Evolutionary conservation across 2,888 invertebrate species (phyloP), one percentile per base, ranked within the genome.

Genomic region (Leptarthrus brevirostris): DNA sequence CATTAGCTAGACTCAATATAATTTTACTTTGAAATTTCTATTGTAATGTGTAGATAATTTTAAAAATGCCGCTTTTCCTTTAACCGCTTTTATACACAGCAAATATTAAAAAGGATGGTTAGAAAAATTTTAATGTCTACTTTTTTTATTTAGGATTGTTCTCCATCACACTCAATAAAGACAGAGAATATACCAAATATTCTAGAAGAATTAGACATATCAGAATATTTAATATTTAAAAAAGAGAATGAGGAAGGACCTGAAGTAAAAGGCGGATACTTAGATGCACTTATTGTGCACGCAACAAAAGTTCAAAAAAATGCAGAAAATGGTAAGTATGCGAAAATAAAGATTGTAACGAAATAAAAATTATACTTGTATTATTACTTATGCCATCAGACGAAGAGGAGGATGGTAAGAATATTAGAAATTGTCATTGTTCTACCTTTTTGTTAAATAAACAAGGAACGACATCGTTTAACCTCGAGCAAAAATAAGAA

Each of bases 251-350:
- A 93, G 81, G 96, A 96, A 76, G 95, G 95, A 2, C 95, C 95
- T 0, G 95, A 96, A 79, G 92, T 97, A 47, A 90, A 96, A 74
- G 98, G 98, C 6, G 98, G 98, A 5, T 91, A 94, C 76, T 91
- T 95, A 1, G 97, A 98, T 84, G 97, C 97, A 0, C 90, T 99
- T 71, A 92, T 98, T 77, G 96, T 98, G 49, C 94, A 97, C 82
- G 98, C 98, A 56, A 97, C 97, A 73, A 95, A 95, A 86, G 94
- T 95, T 76, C 94, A 94, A 83, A 96, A 95, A 88, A 81, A 80
- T 75, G 79, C 80, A 74, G 84, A 84, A 77, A 84, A 84, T 80
- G 83, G 85, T 84, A 80, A 80, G 79, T 78, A 74, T n/a, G n/a
- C 53, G 44, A 22, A 36, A 14, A 14, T 54, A 26, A n/a, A n/a